Conservation (phyloP, 2,113 vertebrate species). For the Genyomyrus donnyi region DNA sequence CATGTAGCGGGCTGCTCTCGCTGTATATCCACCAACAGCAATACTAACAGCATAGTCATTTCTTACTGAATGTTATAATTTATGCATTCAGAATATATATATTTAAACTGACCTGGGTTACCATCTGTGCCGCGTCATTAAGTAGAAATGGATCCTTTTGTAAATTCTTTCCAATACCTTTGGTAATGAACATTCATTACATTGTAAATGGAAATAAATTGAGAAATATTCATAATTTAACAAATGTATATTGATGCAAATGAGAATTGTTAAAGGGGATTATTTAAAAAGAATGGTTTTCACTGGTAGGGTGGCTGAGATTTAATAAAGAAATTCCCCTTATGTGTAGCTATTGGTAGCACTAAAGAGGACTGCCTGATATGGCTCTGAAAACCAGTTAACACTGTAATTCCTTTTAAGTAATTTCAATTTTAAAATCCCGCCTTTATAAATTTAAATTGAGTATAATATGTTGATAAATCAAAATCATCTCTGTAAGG, state of each 20-base stretch:
- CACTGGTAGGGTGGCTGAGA: not conserved
- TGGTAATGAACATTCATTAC: not conserved
- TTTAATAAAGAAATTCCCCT: not conserved
- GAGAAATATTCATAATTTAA: not conserved
- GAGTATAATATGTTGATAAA: not conserved
- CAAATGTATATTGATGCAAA: not conserved
- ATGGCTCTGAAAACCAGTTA: not conserved
- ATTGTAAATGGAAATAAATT: not conserved
- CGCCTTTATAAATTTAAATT: not conserved
- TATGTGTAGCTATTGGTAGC: not conserved
- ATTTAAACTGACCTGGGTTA: not conserved
- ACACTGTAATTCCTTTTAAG: not conserved
- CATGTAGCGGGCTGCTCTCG: slow-evolving; percentile 51
- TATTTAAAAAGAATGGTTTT: not conserved
- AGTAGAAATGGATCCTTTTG: not conserved
- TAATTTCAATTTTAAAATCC: not conserved
- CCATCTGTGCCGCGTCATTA: not conserved
- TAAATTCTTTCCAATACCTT: not conserved
- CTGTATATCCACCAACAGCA: not conserved
- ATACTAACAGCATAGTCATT: not conserved
- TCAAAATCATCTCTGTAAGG: not conserved
- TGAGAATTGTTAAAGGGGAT: not conserved
- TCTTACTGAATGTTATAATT: not conserved
- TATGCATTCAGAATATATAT: not conserved
- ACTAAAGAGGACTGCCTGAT: not conserved